A percentile compares a stretch with the other conserved stretches of the same genome.
phyloP scores from a whole-genome alignment of 2,113 vertebrate genomes.

The Tor tambroides region DNA sequence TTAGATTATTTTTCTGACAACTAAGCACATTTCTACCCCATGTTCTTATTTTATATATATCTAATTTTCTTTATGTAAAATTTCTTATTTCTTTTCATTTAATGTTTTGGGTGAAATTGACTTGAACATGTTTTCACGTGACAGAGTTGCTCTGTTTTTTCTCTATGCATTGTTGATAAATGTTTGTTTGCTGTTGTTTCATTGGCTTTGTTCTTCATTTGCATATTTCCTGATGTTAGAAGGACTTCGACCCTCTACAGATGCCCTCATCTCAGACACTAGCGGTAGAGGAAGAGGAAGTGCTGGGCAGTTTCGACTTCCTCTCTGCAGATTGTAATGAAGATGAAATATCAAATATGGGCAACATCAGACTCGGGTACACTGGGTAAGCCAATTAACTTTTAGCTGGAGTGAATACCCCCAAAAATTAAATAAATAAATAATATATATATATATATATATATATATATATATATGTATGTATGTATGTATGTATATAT shows the following conservation, averaged over 20 bases:
- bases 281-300: conserved; percentile 88
- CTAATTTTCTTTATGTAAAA: too few relatives aligned
- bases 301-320: conserved; percentile 92
- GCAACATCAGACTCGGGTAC: conserved; percentile 78
- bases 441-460: neutral
- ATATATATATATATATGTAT: too few relatives aligned
- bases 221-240: conserved; percentile 63
- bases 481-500: too few relatives aligned
- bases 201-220: neutral
- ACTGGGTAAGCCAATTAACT: conserved; percentile 72
- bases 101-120: neutral
- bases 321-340: conserved; percentile 82
- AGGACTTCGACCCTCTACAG: conserved; percentile 66
- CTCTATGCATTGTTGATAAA: neutral
- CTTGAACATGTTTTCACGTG: neutral
- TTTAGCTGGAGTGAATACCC: neutral
- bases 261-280: conserved; percentile 83
- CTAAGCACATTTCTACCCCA: too few relatives aligned
- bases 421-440: too few relatives aligned
- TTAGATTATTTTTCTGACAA: neutral
- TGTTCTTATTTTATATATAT: too few relatives aligned
- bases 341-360: conserved; percentile 81
- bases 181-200: neutral
- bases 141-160: too few relatives aligned
- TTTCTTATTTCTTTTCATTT: too few relatives aligned